Evolutionary conservation across 2,888 invertebrate genomes (phyloP), one percentile per base, ranked within the genome.

Genomic region (Sisyra terminalis): DNA sequence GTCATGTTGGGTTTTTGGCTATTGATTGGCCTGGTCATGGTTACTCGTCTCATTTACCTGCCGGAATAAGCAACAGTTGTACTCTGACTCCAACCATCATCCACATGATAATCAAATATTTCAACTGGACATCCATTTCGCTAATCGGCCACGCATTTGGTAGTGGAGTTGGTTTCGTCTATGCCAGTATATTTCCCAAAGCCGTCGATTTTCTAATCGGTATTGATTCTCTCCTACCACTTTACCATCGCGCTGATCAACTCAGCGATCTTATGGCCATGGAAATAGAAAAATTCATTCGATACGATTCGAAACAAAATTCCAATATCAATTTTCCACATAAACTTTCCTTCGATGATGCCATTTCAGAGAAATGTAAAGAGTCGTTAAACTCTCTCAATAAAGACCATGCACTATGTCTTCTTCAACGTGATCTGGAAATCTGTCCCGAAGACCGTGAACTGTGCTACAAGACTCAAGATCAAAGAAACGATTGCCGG

Each of bases 81-180:
- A n/a, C 16, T n/a, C 10, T 13, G 3, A 17, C 4, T 10, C 13
- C 18, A 24, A 24, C 17, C 18, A 4, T 38, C 17, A 9, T 38
- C 9, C 18, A 38, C 17, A 16, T 17, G 10, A 17, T 38, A 10
- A 10, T 24, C 11, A 8, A 17, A 8, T 18, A 38, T 24, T 38
- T 17, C 13, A 38, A 38, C 9, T 38, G 38, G 38, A 6, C 15
- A 8, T 11, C 15, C 15, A n/a, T 38, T 5, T 38, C 38, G 17
- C 10, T 38, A 4, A 17, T 38, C n/a, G 38, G 38, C 9, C 38
- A 38, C 17, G 16, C 38, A n/a, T 38, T 38, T 9, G 38, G 38
- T 8, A 24, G 38, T 8, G 24, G 17, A 10, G n/a, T 17, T 3
- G 38, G 17, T 5, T 38, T 38, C 10, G 18, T 24, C 8, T 38